Evolutionary conservation across 2,888 invertebrate species (phyloP), one percentile per base, ranked within the genome.

Genomic region (Oscheius sp.): DNA sequence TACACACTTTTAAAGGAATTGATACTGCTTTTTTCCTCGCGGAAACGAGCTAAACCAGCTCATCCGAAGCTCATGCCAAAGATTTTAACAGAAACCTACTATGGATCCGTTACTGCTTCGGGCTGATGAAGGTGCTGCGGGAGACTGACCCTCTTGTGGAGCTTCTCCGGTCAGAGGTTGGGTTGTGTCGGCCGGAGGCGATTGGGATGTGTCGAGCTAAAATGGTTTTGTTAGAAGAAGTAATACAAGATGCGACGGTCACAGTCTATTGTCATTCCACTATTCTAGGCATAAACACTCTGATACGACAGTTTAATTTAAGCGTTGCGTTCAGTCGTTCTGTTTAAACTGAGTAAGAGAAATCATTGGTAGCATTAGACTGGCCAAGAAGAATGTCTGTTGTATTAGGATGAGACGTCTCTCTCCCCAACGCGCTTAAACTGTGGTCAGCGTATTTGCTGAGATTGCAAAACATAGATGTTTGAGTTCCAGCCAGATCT

Each of bases 101-200:
- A 66, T 55, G 13, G 65, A 65, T 13, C 71, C 75, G 37, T 75
- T 75, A 37, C 65, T 71, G 11, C 53, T 76, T 58, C 76, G 71
- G 68, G 82, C 82, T 2, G 82, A 82, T 11, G 78, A 79, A 0
- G 82, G 82, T 0, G 78, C 82, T 11, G 80, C 82, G 2, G 82
- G 82, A 1, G 78, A 78, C 33, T 80, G 80, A 9, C 82, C 82
- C 51, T 82, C 82, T 68, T 76, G 76, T 0, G 76, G 70, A 10
- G 79, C 79, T 62, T 80, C 79, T 13, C 78, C 79, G 29, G 68
- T 48, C 51, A 74, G n/a, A 3, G 74, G 74, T 51, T 74, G 74
- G 13, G 58, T 58, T 55, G 58, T 59, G 37, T 48, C 59, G 10
- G 70, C 35, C n/a, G 59, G 59, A 10, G 70, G 58, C 9, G 47